phyloP scores from a whole-genome alignment of 2,888 invertebrate genomes.

The Spisula solida region DNA sequence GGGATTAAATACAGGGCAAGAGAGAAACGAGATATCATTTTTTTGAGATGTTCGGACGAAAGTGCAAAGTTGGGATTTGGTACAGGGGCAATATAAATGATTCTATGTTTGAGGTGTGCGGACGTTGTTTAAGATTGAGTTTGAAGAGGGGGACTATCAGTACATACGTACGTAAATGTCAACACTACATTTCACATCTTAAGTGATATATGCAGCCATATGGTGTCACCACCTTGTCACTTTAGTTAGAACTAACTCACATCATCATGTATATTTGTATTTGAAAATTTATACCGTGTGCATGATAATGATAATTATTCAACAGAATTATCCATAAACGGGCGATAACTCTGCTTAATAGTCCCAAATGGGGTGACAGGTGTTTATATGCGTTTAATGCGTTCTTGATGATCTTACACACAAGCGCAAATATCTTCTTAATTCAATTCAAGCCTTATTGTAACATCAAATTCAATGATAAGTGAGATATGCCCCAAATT shows the following conservation, averaged over 20 bases:
- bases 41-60: too few species aligned
- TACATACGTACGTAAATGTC: too few species aligned
- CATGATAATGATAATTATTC: slow-evolving; percentile 30
- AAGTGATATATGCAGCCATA: neutral
- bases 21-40: too few species aligned
- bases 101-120: too few species aligned
- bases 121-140: too few species aligned
- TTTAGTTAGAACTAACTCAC: neutral
- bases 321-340: slow-evolving; percentile 23
- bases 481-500: slow-evolving; percentile 66
- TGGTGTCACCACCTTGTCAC: neutral
- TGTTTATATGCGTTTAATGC: slow-evolving; percentile 58
- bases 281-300: neutral
- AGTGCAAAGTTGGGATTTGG: too few species aligned
- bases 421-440: slow-evolving; percentile 62
- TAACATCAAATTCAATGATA: slow-evolving; percentile 59
- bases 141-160: too few species aligned
- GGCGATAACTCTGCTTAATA: slow-evolving; percentile 10
- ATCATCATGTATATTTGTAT: neutral
- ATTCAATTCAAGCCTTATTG: slow-evolving; percentile 67
- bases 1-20: too few species aligned
- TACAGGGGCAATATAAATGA: too few species aligned
- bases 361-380: slow-evolving; percentile 57
- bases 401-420: slow-evolving; percentile 44
- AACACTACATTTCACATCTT: too few species aligned